Percentiles rank a stretch among this genome's conserved stretches.
Evolutionary conservation across 2,888 invertebrate species (phyloP).

Genomic region (Mantis religiosa): DNA sequence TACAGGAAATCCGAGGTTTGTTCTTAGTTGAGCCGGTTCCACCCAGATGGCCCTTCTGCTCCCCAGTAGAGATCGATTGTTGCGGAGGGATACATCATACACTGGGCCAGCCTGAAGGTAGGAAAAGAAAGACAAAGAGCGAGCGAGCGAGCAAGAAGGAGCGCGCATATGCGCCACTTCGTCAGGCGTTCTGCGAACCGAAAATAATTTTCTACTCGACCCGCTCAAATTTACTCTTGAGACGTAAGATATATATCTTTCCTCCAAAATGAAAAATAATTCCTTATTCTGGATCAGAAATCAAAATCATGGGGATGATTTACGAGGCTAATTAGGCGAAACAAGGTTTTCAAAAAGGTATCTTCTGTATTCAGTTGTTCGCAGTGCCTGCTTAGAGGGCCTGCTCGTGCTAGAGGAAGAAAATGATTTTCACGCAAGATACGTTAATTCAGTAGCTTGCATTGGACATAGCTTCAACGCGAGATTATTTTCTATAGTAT

Average conservation of each 20-base stretch:
- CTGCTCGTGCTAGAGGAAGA: no score
- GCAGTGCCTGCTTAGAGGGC: no score
- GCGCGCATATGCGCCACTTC: not conserved
- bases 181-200: not conserved
- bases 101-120: not conserved
- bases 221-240: not conserved
- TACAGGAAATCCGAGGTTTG: not conserved
- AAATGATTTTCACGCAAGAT: no score
- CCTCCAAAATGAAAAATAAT: not conserved
- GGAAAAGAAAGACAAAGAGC: not conserved
- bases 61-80: constrained; percentile 5
- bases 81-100: not conserved
- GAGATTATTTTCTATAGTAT: no score
- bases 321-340: no score
- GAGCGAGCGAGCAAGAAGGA: not conserved
- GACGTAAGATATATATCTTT: not conserved
- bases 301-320: not conserved
- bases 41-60: not conserved
- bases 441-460: no score
- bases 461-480: no score
- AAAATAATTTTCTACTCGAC: not conserved
- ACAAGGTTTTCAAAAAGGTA: no score
- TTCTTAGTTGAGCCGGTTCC: constrained; percentile 5
- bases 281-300: not conserved
- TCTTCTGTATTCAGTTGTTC: no score